Base-by-base conservation (phyloP, 2,888 invertebrate species). In the Laspeyria flexula region DNA sequence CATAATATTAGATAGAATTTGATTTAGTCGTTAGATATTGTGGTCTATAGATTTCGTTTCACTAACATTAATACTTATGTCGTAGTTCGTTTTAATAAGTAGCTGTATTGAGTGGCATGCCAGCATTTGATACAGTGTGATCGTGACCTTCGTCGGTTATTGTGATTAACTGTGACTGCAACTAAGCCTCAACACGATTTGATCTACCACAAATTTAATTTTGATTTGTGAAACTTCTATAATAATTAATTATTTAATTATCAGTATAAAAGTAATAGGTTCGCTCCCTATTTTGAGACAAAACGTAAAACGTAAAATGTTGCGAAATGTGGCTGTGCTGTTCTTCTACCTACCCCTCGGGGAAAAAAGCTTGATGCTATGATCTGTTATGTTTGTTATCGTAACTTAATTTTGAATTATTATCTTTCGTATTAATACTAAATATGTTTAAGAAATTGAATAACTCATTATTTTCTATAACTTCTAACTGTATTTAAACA, bases 101-200 rank as follows among this genome's bases (percentile, higher is more conserved):
- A 67, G 71, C 65, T 55, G 64, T 52, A 63, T 71, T 71, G 69
- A 52, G 60, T 65, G 60, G 55, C 65, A 63, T 73, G 71, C 25
- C 41, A 25, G 31, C 31, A 41, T 41, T 41, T 18, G 21, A 74
- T 62, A 75, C 60, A 61, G 71, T 48, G 68, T 79, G 83, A 60
- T 84, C 79, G 76, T 87, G 86, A 88, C 88, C 88, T 89, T 88
- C 43, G 42, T 39, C 11, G 15, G 66, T 69, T 64, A 69, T 64
- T 60, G 69, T 69, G 50, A 33, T 37, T 60, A 51, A 52, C 59
- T 53, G 35, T 47, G 30, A 60, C 46, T 55, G 56, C 57, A 64
- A 60, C 57, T 59, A 57, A 65, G 55, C 53, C 63, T 65, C 63
- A 60, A 56, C 70, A 71, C 69, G 66, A 72, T 66, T 55, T 35